Percentiles rank a stretch among this genome's conserved stretches.
phyloP scores from a whole-genome alignment of 2,797 vertebrate species.

The Smutsia gigantea region DNA sequence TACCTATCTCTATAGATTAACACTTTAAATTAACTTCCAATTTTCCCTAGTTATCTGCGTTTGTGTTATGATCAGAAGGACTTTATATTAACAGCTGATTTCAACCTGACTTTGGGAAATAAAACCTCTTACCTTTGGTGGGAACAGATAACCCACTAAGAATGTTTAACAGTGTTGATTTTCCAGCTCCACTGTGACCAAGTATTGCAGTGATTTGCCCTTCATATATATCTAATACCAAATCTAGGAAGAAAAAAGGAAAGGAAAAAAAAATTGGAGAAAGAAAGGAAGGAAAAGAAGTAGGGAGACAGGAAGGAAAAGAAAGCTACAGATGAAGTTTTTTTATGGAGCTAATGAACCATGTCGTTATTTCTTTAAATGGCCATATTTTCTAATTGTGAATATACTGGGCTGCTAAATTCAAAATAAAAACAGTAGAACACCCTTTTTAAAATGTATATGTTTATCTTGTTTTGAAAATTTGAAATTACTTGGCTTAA shows the following conservation, averaged over 20 bases:
- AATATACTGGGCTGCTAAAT: neutral
- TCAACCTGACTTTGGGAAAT: neutral
- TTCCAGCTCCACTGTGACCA: slow-evolving; percentile 95
- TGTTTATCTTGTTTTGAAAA: neutral
- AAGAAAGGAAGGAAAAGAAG: neutral
- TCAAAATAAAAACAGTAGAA: neutral
- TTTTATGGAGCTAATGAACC: neutral
- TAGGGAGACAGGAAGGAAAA: neutral
- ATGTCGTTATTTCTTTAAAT: neutral
- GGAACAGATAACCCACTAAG: slow-evolving; percentile 92
- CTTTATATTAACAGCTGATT: neutral
- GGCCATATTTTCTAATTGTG: neutral
- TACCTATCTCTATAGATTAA: neutral
- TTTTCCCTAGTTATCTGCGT: neutral
- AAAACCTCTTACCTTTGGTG: slow-evolving; percentile 85
- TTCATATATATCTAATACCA: slow-evolving; percentile 94
- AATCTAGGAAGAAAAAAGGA: slow-evolving; percentile 84
- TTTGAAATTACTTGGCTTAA: neutral
- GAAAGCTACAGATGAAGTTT: neutral
- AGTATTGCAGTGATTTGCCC: slow-evolving; percentile 96
- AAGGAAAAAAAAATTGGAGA: neutral
- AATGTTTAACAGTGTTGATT: slow-evolving; percentile 95
- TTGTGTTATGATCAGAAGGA: neutral
- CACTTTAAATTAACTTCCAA: fast-evolving
- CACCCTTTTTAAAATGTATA: neutral